phyloP scores from a whole-genome alignment of 2,113 vertebrate species.

The Argyrosomus japonicus region DNA sequence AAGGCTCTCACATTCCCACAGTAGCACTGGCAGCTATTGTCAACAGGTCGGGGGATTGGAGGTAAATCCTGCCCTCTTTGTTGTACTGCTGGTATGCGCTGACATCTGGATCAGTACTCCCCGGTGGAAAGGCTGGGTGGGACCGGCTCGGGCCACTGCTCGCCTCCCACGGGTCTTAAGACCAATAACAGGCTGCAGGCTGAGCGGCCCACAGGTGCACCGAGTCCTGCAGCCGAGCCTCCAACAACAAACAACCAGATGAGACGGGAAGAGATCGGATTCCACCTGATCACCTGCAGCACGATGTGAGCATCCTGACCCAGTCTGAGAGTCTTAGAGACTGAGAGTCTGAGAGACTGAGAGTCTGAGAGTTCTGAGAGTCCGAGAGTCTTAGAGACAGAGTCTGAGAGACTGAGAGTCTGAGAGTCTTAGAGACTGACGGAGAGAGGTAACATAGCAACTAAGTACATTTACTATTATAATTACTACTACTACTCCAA shows the following conservation, averaged over 20 bases:
- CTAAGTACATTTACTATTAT: too few relatives aligned
- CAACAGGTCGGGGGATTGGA: constrained; percentile 71
- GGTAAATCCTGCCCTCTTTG: constrained; percentile 68
- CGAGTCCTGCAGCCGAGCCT: constrained; percentile 36
- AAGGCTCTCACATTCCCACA: constrained; percentile 68
- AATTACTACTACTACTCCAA: too few relatives aligned
- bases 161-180: constrained; percentile 72
- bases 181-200: constrained; percentile 51
- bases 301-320: neutral
- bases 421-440: too few relatives aligned
- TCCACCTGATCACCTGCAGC: constrained; percentile 40
- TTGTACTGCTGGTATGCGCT: constrained; percentile 64
- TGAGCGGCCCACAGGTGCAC: constrained; percentile 63
- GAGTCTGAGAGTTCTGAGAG: too few relatives aligned
- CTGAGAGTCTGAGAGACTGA: too few relatives aligned
- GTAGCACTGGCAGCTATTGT: constrained; percentile 63
- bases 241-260: constrained; percentile 59
- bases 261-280: constrained; percentile 27
- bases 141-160: constrained; percentile 23
- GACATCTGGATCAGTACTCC: constrained; percentile 72
- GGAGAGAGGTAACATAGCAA: too few relatives aligned
- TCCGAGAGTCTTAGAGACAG: too few relatives aligned
- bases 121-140: constrained; percentile 49
- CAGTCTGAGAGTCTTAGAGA: too few relatives aligned
- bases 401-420: too few relatives aligned